Evolutionary conservation across 2,113 vertebrate species (phyloP).

Genomic region (Vanacampus margaritifer): DNA sequence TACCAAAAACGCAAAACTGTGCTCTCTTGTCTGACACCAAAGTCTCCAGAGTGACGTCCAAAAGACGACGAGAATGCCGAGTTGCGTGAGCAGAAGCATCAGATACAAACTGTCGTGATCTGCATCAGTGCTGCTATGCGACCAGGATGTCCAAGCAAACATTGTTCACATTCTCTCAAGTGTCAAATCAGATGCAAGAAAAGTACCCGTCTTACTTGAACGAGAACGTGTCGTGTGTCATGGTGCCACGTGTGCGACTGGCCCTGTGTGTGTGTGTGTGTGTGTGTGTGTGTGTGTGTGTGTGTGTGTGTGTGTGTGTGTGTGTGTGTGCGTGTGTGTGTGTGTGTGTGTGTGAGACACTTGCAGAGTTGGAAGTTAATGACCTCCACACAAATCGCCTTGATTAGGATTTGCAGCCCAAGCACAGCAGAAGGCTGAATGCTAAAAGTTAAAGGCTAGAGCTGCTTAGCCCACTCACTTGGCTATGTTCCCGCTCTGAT

Average conservation of each 20-base stretch:
- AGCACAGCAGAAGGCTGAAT: constrained; percentile 13
- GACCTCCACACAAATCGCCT: constrained; percentile 63
- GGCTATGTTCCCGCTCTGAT: constrained; percentile 4
- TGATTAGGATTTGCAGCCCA: constrained; percentile 65
- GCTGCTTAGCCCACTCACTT: constrained; percentile 34
- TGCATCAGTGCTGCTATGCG: constrained; percentile 10
- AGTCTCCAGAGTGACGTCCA: constrained; percentile 1
- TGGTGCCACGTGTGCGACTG: not conserved
- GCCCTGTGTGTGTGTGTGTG: constrained; percentile 1
- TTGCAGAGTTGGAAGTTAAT: constrained; percentile 26
- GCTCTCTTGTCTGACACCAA: not conserved
- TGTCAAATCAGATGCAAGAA: not conserved
- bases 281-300: constrained; percentile 10
- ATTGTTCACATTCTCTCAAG: constrained; percentile 28
- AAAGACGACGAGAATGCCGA: not conserved
- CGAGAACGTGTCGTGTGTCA: not conserved
- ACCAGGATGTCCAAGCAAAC: constrained; percentile 8
- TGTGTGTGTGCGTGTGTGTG: not conserved
- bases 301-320: constrained; percentile 5
- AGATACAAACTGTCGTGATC: constrained; percentile 4
- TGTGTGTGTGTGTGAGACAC: constrained; percentile 4
- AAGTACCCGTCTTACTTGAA: constrained; percentile 1
- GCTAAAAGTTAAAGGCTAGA: constrained; percentile 11
- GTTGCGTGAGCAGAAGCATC: not conserved
- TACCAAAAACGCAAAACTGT: no score